Percentiles rank a stretch among this genome's conserved stretches.
Conservation (phyloP, 2,797 vertebrate species). For the Xenops minutus region DNA sequence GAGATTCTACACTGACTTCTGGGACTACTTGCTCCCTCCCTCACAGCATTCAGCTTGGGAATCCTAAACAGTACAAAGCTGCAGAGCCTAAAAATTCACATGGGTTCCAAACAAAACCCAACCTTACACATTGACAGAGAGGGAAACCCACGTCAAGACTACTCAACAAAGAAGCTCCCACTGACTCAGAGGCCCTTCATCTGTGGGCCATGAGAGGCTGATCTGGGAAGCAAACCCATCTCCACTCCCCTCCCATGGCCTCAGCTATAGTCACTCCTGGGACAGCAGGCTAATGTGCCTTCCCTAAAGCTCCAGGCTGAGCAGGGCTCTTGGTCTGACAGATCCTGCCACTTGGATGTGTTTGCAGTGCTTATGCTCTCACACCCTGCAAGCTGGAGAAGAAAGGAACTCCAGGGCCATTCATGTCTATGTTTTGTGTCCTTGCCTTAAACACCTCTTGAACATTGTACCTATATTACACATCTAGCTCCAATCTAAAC, state of each 20-base stretch:
- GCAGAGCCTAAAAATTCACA: neutral
- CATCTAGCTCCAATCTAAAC: neutral
- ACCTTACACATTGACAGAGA: neutral
- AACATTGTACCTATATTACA: neutral
- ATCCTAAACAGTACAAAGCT: neutral
- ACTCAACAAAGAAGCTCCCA: neutral
- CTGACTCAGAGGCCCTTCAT: neutral
- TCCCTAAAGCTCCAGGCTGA: neutral
- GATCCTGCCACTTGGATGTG: accelerated
- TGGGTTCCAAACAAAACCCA: neutral
- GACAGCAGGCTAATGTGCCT: neutral
- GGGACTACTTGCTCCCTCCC: neutral
- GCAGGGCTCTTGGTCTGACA: neutral
- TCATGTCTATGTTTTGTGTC: neutral
- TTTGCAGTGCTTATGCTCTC: neutral
- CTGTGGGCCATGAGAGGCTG: neutral
- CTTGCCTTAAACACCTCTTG: neutral
- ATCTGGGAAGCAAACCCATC: accelerated
- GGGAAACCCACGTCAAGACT: neutral
- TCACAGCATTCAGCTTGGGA: accelerated
- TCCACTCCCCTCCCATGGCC: neutral
- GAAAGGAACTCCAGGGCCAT: neutral
- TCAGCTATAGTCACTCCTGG: neutral
- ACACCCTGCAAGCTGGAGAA: neutral
- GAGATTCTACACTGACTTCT: neutral